Evolutionary conservation across 2,797 vertebrate genomes (phyloP).

Genomic region (Tenualosa ilisha): DNA sequence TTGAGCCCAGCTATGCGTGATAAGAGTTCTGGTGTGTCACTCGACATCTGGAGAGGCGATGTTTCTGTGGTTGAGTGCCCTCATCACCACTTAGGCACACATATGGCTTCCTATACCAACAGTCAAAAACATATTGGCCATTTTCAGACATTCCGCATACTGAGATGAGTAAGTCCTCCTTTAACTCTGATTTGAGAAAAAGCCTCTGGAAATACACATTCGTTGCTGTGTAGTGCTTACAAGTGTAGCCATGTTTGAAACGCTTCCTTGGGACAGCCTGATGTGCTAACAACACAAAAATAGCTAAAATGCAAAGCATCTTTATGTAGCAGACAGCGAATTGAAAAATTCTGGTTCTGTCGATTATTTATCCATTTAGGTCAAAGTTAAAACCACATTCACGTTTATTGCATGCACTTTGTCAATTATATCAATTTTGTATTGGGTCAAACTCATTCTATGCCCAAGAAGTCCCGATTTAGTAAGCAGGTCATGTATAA

Average conservation of each 20-base stretch:
- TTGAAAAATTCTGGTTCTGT: neutral
- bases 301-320: neutral
- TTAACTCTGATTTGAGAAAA: neutral
- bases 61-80: constrained; percentile 53
- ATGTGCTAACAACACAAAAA: neutral
- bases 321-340: neutral
- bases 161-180: constrained; percentile 27
- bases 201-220: neutral
- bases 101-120: constrained; percentile 52
- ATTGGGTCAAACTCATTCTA: neutral
- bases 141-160: neutral
- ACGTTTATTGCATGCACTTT: too few species aligned
- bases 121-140: constrained; percentile 46
- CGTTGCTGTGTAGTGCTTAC: neutral
- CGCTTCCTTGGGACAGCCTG: neutral
- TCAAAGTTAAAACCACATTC: neutral
- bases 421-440: neutral
- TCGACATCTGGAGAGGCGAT: constrained; percentile 55
- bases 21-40: constrained; percentile 49
- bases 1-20: constrained; percentile 51
- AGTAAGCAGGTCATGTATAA: neutral
- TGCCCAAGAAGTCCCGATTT: too few species aligned
- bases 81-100: constrained; percentile 47
- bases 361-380: neutral
- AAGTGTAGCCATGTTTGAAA: neutral